Percentiles rank a stretch among this genome's conserved stretches.
phyloP scores from a whole-genome alignment of 2,888 invertebrate genomes.

The Chloromyia formosa region DNA sequence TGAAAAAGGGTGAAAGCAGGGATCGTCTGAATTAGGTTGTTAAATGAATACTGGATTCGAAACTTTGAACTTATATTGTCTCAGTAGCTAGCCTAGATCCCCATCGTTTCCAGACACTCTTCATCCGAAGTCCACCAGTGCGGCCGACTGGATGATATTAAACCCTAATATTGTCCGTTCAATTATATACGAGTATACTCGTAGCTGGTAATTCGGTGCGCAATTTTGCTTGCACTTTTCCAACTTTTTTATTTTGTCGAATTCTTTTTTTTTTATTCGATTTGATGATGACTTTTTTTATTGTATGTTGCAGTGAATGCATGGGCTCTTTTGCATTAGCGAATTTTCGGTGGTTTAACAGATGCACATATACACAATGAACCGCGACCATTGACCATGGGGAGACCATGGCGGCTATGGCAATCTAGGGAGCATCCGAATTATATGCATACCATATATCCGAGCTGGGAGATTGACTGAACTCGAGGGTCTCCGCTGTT shows the following conservation, averaged over 20 bases:
- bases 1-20: too few species aligned
- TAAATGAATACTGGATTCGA: too few species aligned
- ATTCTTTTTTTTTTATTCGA: slow-evolving; percentile 28
- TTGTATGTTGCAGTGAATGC: slow-evolving; percentile 16
- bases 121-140: too few species aligned
- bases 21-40: too few species aligned
- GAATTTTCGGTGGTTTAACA: slow-evolving; percentile 43
- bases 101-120: too few species aligned
- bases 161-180: slow-evolving; percentile 35
- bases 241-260: slow-evolving; percentile 9
- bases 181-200: slow-evolving; percentile 34
- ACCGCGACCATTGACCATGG: not conserved
- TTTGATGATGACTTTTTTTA: slow-evolving; percentile 34
- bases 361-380: slow-evolving; percentile 31
- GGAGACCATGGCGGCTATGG: not conserved
- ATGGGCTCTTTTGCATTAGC: slow-evolving; percentile 36
- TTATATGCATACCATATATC: not conserved
- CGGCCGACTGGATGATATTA: slow-evolving; percentile 20
- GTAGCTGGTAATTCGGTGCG: slow-evolving; percentile 35
- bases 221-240: slow-evolving; percentile 41
- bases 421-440: slow-evolving; percentile 6
- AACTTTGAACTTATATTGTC: too few species aligned
- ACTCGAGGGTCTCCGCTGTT: not conserved
- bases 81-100: too few species aligned
- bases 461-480: slow-evolving; percentile 21